Conservation (phyloP, 2,888 invertebrate genomes). For the Blastobasis lacticolella region DNA sequence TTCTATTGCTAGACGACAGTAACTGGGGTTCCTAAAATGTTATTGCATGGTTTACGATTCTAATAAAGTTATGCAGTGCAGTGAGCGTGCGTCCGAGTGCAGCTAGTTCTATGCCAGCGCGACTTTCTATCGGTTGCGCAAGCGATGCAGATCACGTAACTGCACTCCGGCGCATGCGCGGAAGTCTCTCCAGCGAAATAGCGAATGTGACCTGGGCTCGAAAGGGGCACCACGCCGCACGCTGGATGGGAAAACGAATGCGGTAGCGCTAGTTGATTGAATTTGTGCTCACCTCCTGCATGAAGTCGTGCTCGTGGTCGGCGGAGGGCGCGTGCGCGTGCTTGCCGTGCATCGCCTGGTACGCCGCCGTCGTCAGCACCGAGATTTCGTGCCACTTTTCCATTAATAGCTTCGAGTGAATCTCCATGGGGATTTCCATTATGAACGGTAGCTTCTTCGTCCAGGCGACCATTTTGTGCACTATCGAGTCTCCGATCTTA, state of each 20-base stretch:
- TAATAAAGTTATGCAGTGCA: conserved; percentile 45
- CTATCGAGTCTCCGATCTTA: conserved; percentile 97
- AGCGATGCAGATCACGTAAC: conserved; percentile 71
- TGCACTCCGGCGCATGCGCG: conserved; percentile 59
- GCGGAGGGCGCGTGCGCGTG: conserved; percentile 61
- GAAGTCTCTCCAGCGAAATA: conserved; percentile 63
- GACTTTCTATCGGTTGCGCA: conserved; percentile 71
- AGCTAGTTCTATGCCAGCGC: conserved; percentile 48
- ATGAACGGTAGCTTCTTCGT: conserved; percentile 98
- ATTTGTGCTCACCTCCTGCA: conserved; percentile 81
- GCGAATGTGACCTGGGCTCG: conserved; percentile 53
- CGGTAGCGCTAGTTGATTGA: too few species aligned
- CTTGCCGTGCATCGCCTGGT: conserved; percentile 90
- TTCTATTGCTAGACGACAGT: conserved; percentile 18
- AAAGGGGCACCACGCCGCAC: too few species aligned
- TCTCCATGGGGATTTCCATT: conserved; percentile 95
- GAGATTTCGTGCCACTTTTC: conserved; percentile 98
- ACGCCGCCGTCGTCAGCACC: conserved; percentile 94
- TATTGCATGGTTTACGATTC: conserved; percentile 46
- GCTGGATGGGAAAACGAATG: too few species aligned
- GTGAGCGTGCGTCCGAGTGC: conserved; percentile 55
- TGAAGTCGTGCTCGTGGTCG: conserved; percentile 83
- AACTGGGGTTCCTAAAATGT: conserved; percentile 2
- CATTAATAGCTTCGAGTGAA: conserved; percentile 95
- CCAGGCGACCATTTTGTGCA: conserved; percentile 99